These are phyloP conservation scores for Microchrysa polita DNA, from an alignment of 2,888 invertebrate genomes.

Conservation along the genomic window DNA sequence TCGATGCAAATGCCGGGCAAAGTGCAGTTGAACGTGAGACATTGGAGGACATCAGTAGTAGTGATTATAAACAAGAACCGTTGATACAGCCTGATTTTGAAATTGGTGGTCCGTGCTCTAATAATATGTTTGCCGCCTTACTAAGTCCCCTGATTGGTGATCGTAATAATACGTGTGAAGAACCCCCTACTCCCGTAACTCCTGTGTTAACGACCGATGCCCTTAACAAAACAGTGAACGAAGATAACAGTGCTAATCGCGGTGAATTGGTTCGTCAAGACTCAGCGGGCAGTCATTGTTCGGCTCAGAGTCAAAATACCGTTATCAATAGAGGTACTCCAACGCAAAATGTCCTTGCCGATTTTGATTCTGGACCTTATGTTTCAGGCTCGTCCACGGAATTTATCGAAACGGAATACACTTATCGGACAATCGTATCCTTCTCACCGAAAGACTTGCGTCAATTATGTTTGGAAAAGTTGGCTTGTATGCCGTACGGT, in stretches of 20 bases:
- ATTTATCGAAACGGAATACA: slow-evolving; percentile 50
- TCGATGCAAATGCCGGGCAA: slow-evolving; percentile 24
- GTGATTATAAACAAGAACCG: neutral
- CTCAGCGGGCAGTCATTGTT: slow-evolving; percentile 71
- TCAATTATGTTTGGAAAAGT: slow-evolving; percentile 72
- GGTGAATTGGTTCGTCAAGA: slow-evolving; percentile 62
- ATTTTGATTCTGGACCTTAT: slow-evolving; percentile 66
- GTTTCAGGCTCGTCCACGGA: slow-evolving; percentile 53
- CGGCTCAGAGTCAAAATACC: slow-evolving; percentile 68
- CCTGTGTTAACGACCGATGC: neutral
- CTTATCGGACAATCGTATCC: slow-evolving; percentile 50
- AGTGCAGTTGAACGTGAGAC: slow-evolving; percentile 41
- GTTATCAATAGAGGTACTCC: slow-evolving; percentile 66
- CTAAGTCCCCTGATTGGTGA: slow-evolving; percentile 39
- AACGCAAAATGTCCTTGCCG: slow-evolving; percentile 69
- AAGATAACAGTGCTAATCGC: slow-evolving; percentile 5
- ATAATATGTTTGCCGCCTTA: slow-evolving; percentile 48
- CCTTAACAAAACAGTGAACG: neutral
- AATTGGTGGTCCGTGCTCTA: slow-evolving; percentile 48
- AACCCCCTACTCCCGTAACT: too few relatives aligned
- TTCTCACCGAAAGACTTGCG: slow-evolving; percentile 65
- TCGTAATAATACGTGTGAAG: slow-evolving; percentile 24
- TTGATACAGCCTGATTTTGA: slow-evolving; percentile 41
- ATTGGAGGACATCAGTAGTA: slow-evolving; percentile 8
- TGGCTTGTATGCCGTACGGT: slow-evolving; percentile 76